Evolutionary conservation across 2,113 vertebrate genomes (phyloP), one percentile per base, ranked within the genome.

Genomic region (Mustela lutreola): DNA sequence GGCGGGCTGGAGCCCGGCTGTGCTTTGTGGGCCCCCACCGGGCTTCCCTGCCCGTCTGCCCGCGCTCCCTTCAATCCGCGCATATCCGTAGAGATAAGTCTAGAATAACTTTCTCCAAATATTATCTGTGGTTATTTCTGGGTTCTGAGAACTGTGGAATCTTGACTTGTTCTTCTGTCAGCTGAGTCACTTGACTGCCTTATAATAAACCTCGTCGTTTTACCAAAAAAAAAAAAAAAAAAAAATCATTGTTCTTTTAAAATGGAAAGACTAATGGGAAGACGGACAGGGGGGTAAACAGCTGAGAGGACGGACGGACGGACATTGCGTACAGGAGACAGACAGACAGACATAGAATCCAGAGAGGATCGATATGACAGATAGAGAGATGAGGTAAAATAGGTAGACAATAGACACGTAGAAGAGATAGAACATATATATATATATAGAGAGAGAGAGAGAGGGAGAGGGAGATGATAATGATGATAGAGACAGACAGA

Each of bases 331-430:
- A 24, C 1, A 53, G 33, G 80, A 39, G 56, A 28, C 7, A 42
- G 0, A 33, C 26, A 63, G 7, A 5, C 3, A 62, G 28, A 21
- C 4, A n/a, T 11, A 39, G 2, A 7, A 11, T 3, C 5, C 21
- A 33, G 8, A 19, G 28, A 75, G 5, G 53, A 18, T 56, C 16
- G 53, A 56, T 56, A 56, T 5, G n/a, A 22, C 39, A 5, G 36
- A 22, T 22, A 22, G 70, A 21, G 21, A 15, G n/a, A 39, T 53
- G 12, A 18, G 53, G 5, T 56, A 56, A 56, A 56, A 18, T 56
- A 56, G 53, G 53, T 56, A 18, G 53, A 18, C 53, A 56, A 0
- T 56, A 56, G 53, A 56, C 18, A 56, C 0, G 16, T 56, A 18
- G 18, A 6, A 56, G 16, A 56, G 53, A 53, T 53, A 53, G 50